These are phyloP conservation scores for Eucidaris tribuloides DNA, from an alignment of 35 echinoderm and acorn worm genomes.

Conservation along the genomic window DNA sequence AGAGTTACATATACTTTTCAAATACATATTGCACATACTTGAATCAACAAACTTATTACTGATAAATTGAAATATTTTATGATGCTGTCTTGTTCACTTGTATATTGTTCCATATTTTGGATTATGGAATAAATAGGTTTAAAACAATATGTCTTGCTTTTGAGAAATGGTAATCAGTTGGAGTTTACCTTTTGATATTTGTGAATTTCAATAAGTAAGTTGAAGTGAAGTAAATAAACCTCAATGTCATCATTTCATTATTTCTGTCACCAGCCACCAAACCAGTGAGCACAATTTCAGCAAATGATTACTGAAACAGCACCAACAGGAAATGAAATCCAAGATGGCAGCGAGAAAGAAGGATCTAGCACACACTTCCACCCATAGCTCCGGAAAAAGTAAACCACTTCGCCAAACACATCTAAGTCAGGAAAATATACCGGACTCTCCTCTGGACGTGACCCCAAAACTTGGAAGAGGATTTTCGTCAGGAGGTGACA, in stretches of 20 bases:
- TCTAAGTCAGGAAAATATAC: not conserved
- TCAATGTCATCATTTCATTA: not conserved
- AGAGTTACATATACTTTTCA: too few species aligned
- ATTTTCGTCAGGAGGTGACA: not conserved
- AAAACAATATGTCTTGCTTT: too few species aligned
- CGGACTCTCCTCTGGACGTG: not conserved
- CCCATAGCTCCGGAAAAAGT: too few species aligned
- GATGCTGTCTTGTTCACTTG: too few species aligned
- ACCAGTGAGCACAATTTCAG: slow-evolving; percentile 45
- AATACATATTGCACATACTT: too few species aligned
- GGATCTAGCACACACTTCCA: not conserved
- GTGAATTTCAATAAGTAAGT: not conserved
- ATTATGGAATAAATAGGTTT: too few species aligned
- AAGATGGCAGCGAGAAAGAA: slow-evolving; percentile 5
- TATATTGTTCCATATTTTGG: too few species aligned
- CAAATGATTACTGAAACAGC: slow-evolving; percentile 69
- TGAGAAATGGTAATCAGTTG: too few species aligned
- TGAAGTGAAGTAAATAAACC: not conserved
- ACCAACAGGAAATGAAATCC: slow-evolving; percentile 30
- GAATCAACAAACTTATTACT: too few species aligned
- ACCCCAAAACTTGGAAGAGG: not conserved
- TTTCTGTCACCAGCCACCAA: slow-evolving; percentile 34
- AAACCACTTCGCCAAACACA: not conserved
- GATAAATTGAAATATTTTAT: too few species aligned
- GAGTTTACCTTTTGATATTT: too few species aligned